phyloP scores from a whole-genome alignment of 2,113 vertebrate genomes.

The Lipotes vexillifer region DNA sequence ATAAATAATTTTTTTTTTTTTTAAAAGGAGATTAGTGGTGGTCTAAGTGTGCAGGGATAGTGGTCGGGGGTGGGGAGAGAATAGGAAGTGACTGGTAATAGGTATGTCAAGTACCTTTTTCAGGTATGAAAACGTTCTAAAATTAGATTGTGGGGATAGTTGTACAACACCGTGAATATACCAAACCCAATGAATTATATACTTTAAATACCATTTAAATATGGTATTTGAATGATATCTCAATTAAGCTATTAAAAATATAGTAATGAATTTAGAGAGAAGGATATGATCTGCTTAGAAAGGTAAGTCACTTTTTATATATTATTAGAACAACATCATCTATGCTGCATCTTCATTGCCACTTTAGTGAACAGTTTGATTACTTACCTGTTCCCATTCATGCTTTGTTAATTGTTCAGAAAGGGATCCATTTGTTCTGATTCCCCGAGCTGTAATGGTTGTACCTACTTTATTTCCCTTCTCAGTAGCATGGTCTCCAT shows the following conservation, averaged over 20 bases:
- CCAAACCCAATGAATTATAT: not conserved
- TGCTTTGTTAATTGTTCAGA: conserved; percentile 62
- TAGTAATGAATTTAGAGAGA: not conserved
- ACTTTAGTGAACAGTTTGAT: conserved; percentile 29
- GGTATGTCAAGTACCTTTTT: not conserved
- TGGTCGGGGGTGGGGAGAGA: too few species aligned
- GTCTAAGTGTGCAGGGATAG: not conserved
- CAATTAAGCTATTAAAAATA: conserved; percentile 21
- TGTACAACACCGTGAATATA: not conserved
- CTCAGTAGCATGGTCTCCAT: rapidly evolving
- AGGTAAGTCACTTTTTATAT: not conserved
- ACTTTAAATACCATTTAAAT: not conserved
- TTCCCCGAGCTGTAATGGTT: rapidly evolving
- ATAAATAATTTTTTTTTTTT: too few species aligned
- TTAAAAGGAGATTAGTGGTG: not conserved
- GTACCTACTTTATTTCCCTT: not conserved
- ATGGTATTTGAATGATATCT: not conserved
- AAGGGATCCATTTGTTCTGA: rapidly evolving
- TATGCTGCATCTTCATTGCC: not conserved
- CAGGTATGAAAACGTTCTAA: not conserved
- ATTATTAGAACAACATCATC: not conserved
- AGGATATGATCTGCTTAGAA: not conserved
- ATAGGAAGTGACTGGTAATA: not conserved
- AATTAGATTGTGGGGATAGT: conserved; percentile 14
- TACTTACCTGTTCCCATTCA: conserved; percentile 94